A percentile compares a stretch with the other conserved stretches of the same genome.
Conservation (phyloP, 2,888 invertebrate species). For the Pteria penguin region DNA sequence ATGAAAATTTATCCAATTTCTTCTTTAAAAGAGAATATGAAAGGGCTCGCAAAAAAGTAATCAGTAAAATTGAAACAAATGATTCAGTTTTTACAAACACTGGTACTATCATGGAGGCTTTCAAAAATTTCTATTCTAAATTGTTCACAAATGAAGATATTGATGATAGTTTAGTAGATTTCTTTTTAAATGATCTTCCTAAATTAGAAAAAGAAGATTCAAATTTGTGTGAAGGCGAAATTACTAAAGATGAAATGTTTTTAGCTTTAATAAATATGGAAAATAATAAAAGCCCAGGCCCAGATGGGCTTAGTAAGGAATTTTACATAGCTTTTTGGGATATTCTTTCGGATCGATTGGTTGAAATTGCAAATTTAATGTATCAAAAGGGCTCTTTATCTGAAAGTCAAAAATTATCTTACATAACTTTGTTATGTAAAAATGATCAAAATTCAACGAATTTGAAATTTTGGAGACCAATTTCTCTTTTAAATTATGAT, state of each 20-base stretch:
- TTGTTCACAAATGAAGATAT: slow-evolving; percentile 10
- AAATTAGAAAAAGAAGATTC: background rate
- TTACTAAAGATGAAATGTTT: slow-evolving; percentile 21
- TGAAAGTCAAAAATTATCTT: slow-evolving; percentile 27
- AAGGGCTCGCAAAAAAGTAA: too few species aligned
- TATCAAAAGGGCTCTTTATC: slow-evolving; percentile 33
- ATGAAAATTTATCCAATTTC: background rate
- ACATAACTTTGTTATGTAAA: slow-evolving; percentile 53
- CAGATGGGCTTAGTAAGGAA: slow-evolving; percentile 52
- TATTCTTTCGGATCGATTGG: slow-evolving; percentile 32
- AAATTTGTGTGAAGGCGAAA: slow-evolving; percentile 27
- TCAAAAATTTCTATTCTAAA: slow-evolving; percentile 21
- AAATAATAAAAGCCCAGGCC: slow-evolving; percentile 51
- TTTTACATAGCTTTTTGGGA: slow-evolving; percentile 45
- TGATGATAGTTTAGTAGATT: slow-evolving; percentile 3
- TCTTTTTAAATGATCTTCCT: slow-evolving; percentile 26
- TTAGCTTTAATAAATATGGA: slow-evolving; percentile 37
- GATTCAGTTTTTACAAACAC: slow-evolving; percentile 1
- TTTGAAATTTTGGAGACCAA: slow-evolving; percentile 56
- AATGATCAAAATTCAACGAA: slow-evolving; percentile 33
- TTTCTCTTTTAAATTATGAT: slow-evolving; percentile 54
- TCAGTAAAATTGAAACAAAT: too few species aligned
- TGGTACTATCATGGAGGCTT: slow-evolving; percentile 3
- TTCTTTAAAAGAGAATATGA: too few species aligned
- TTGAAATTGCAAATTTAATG: slow-evolving; percentile 25